Evolutionary conservation across 2,797 vertebrate species (phyloP).

Genomic region (Cryptoblepharus egeriae): DNA sequence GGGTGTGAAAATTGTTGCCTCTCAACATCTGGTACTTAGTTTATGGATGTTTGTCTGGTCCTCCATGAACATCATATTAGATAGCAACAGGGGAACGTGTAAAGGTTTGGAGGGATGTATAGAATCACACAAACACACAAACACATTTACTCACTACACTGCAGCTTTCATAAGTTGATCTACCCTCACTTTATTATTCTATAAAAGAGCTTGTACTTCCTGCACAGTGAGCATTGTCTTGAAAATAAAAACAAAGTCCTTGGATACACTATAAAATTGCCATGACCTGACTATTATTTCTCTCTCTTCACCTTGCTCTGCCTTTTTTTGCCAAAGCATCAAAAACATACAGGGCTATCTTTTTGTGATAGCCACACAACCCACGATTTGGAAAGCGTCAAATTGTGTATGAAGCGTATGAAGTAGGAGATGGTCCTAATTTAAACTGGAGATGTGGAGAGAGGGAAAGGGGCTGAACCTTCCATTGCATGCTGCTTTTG

Average conservation of each 20-base stretch:
- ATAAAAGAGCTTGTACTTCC: not conserved
- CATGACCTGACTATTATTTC: not conserved
- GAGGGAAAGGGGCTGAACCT: not conserved
- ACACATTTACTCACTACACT: no score
- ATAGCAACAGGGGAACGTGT: constrained; percentile 56
- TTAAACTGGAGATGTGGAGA: not conserved
- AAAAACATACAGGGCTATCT: not conserved
- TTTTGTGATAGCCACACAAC: not conserved
- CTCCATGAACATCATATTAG: constrained; percentile 42
- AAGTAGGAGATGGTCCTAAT: no score
- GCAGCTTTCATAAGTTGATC: not conserved
- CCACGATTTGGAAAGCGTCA: not conserved
- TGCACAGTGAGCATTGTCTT: not conserved
- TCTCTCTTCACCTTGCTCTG: not conserved
- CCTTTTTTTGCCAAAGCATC: not conserved
- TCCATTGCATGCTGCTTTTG: not conserved
- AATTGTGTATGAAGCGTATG: not conserved
- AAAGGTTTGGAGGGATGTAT: constrained; percentile 14
- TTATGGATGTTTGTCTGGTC: constrained; percentile 51
- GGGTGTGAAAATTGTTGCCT: constrained; percentile 59
- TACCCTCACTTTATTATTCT: not conserved
- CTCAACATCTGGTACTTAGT: constrained; percentile 70
- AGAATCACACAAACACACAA: no score
- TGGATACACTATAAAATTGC: not conserved
- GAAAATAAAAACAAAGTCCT: not conserved